These are phyloP conservation scores for Byasa hedistus DNA, from an alignment of 2,888 invertebrate species.

Conservation along the genomic window DNA sequence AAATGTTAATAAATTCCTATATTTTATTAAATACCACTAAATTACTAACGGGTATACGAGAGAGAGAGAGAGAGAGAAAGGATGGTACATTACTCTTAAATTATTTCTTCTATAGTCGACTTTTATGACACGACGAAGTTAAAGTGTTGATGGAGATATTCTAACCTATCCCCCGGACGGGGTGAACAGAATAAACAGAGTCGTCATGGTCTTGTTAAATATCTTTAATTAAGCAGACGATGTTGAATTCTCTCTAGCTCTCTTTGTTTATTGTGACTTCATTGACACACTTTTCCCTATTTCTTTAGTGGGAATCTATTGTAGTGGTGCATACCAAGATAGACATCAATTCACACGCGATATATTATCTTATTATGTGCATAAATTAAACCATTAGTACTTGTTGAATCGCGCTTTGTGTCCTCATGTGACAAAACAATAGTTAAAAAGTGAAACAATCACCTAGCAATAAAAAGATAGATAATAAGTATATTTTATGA, in stretches of 20 bases:
- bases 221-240: slow-evolving; percentile 18
- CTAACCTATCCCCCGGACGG: too few species aligned
- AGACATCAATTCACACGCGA: slow-evolving; percentile 29
- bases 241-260: slow-evolving; percentile 20
- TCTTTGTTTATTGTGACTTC: slow-evolving; percentile 17
- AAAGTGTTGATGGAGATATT: too few species aligned
- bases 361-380: slow-evolving; percentile 26
- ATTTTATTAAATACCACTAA: too few species aligned
- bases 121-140: too few species aligned
- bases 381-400: slow-evolving; percentile 20
- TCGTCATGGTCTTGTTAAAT: background rate
- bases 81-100: too few species aligned
- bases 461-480: background rate
- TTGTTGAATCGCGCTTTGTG: slow-evolving; percentile 5
- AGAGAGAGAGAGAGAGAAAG: too few species aligned
- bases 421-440: background rate
- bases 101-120: too few species aligned
- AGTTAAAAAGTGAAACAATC: background rate
- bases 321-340: slow-evolving; percentile 24
- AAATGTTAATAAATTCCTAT: too few species aligned
- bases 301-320: slow-evolving; percentile 30
- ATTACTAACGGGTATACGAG: too few species aligned
- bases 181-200: too few species aligned
- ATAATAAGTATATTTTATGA: background rate
- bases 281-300: slow-evolving; percentile 30